Conservation (phyloP, 1,140 invertebrate species). For the Eupristina koningsbergeri region DNA sequence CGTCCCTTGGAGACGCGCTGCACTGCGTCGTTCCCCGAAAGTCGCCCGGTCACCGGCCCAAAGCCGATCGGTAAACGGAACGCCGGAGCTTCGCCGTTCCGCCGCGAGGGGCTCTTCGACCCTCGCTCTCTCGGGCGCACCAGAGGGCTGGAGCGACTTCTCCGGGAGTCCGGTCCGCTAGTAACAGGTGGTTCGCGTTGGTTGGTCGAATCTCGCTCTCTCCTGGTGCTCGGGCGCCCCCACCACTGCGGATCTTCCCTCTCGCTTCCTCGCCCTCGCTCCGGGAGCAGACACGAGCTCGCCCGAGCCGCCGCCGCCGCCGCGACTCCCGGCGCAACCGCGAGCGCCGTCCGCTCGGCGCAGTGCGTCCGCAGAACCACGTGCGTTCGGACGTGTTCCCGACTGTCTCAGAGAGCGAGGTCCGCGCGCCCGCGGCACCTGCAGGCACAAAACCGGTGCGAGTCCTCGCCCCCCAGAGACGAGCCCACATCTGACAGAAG, state of each 20-base stretch:
- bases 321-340: slow-evolving; percentile 1
- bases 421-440: not conserved
- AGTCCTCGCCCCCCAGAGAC: too few relatives aligned
- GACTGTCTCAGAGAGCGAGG: not conserved
- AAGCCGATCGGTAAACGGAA: not conserved
- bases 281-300: not conserved
- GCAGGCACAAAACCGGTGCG: not conserved
- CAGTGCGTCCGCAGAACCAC: slow-evolving; percentile 49
- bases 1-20: too few relatives aligned
- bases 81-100: not conserved
- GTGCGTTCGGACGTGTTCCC: slow-evolving; percentile 38
- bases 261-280: not conserved
- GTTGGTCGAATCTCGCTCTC: slow-evolving; percentile 58
- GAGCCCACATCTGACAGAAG: too few relatives aligned
- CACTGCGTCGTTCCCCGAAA: too few relatives aligned
- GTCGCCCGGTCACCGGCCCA: too few relatives aligned
- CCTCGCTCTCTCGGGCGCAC: not conserved
- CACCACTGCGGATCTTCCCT: not conserved
- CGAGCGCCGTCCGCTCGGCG: not conserved
- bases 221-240: not conserved
- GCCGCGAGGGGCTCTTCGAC: not conserved
- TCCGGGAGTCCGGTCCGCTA: slow-evolving; percentile 49
- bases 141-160: not conserved
- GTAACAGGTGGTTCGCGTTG: slow-evolving; percentile 66
- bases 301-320: slow-evolving; percentile 6